phyloP scores from a whole-genome alignment of 2,797 vertebrate genomes.

The Micrastur ruficollis region DNA sequence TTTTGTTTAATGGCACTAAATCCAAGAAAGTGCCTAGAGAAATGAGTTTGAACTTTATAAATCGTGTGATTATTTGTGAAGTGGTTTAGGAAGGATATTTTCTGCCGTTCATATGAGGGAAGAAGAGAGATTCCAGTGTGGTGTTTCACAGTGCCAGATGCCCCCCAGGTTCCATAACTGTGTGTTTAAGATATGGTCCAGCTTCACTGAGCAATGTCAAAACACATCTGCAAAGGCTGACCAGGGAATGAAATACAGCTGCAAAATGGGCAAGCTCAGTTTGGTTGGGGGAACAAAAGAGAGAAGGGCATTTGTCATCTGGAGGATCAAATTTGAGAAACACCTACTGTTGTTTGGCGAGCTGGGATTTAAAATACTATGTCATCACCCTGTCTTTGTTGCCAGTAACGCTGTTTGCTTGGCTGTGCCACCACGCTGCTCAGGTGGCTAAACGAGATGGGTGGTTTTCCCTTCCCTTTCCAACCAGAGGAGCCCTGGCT shows the following conservation, averaged over 20 bases:
- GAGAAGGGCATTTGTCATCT: background rate
- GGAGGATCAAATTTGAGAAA: background rate
- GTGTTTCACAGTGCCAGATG: background rate
- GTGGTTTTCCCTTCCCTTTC: background rate
- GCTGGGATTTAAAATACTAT: background rate
- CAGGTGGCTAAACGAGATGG: background rate
- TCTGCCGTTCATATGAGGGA: background rate
- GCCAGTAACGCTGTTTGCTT: background rate
- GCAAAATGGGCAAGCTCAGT: background rate
- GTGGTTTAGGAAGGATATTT: background rate
- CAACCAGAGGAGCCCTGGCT: background rate
- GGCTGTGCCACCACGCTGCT: background rate
- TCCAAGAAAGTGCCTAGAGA: background rate
- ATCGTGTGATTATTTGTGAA: background rate
- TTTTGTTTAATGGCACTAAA: background rate
- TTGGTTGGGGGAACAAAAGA: background rate
- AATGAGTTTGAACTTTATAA: background rate
- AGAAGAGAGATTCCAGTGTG: background rate
- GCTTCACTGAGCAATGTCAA: background rate
- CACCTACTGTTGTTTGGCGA: conserved; percentile 14
- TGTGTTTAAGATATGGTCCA: background rate
- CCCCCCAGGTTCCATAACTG: background rate
- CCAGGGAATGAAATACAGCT: background rate
- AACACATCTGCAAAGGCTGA: background rate
- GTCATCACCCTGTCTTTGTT: background rate